Percentiles rank a stretch among this genome's conserved stretches.
phyloP scores from a whole-genome alignment of 1,140 invertebrate genomes.

The Lethrus apterus region DNA sequence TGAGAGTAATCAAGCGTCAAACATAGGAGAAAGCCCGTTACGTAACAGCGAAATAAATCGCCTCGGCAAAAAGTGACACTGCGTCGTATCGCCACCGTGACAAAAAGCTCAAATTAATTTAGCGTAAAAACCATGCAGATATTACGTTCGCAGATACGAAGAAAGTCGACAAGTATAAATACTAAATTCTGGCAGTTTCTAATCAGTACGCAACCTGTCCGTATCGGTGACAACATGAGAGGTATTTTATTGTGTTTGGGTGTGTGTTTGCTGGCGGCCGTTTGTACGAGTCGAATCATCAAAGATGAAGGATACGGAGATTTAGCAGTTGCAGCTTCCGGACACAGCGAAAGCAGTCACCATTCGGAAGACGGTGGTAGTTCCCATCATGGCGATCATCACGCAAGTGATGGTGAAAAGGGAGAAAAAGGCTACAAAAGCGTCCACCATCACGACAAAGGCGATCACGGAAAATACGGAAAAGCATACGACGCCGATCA shows the following conservation, averaged over 20 bases:
- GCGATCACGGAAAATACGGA: constrained; percentile 41
- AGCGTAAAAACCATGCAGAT: no score
- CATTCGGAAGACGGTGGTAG: constrained; percentile 57
- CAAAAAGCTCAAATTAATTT: no score
- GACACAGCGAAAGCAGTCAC: constrained; percentile 43
- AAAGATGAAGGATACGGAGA: constrained; percentile 35
- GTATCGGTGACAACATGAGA: constrained; percentile 11
- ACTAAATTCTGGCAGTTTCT: no score
- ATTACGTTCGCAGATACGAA: no score
- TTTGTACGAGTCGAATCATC: constrained; percentile 22
- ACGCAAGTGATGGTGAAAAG: constrained; percentile 56
- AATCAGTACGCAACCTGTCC: no score
- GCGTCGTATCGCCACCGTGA: no score
- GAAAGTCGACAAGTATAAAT: no score
- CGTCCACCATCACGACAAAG: constrained; percentile 59
- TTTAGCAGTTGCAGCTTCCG: constrained; percentile 44
- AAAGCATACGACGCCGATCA: constrained; percentile 60
- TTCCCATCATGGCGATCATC: constrained; percentile 54
- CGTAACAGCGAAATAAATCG: no score
- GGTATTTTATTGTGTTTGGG: constrained; percentile 23
- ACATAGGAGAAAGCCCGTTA: no score
- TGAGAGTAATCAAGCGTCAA: no score
- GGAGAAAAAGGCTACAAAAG: constrained; percentile 60
- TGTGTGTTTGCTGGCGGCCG: constrained; percentile 23
- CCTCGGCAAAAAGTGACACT: no score